A percentile compares a stretch with the other conserved stretches of the same genome.
phyloP scores from a whole-genome alignment of 92 coral and sea anemone genomes.

The Heliopora coerulea region DNA sequence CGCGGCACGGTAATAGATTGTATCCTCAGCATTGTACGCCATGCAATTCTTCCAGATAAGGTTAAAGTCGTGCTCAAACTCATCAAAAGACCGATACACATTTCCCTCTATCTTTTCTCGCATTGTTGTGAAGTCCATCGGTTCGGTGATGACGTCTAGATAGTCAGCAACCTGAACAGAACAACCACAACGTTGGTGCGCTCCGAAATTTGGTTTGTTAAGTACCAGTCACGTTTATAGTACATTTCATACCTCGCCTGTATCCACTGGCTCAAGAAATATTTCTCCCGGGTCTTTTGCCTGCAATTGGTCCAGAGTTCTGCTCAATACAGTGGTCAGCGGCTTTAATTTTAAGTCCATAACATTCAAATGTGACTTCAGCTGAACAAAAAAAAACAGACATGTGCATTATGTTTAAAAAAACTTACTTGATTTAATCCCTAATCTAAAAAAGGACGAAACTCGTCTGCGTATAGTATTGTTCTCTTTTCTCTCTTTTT shows the following conservation, averaged over 20 bases:
- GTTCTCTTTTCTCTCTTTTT: too few species aligned
- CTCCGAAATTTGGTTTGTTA: too few species aligned
- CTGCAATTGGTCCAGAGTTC: constrained; percentile 75
- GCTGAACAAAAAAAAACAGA: constrained; percentile 53
- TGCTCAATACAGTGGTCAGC: constrained; percentile 79
- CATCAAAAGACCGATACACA: constrained; percentile 82
- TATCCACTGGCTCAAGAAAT: constrained; percentile 91
- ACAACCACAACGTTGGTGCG: background rate
- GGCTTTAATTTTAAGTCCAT: constrained; percentile 95
- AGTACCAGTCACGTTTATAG: too few species aligned
- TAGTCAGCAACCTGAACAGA: constrained; percentile 82
- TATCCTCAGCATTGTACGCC: constrained; percentile 89
- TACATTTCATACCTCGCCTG: constrained; percentile 59
- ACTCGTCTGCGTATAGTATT: too few species aligned
- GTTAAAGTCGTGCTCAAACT: constrained; percentile 92
- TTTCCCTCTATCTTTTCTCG: constrained; percentile 80
- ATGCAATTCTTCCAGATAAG: constrained; percentile 76
- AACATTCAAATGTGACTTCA: constrained; percentile 91
- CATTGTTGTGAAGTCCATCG: constrained; percentile 95
- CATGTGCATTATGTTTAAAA: background rate
- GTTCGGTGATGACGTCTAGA: constrained; percentile 77
- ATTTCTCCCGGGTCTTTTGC: constrained; percentile 97
- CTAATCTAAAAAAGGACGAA: too few species aligned
- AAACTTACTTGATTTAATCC: background rate
- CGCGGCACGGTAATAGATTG: constrained; percentile 94